phyloP scores from a whole-genome alignment of 1,140 invertebrate genomes.

The Muscidifurax raptorellus region DNA sequence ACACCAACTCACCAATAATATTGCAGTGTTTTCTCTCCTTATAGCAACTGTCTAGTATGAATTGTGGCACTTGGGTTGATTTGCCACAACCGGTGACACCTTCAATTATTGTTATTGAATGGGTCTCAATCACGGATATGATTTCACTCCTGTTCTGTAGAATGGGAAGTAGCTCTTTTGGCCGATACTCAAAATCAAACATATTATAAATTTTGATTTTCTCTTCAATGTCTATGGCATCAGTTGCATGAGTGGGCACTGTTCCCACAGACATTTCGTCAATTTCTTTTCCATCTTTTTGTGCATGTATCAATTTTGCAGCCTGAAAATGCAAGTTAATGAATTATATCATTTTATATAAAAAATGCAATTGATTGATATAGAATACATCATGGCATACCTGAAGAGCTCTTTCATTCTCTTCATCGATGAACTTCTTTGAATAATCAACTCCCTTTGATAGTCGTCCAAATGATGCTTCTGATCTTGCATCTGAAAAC shows the following conservation, averaged over 20 bases:
- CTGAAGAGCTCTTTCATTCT: conserved; percentile 61
- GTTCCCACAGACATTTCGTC: conserved; percentile 67
- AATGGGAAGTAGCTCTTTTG: conserved; percentile 59
- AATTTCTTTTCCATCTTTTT: conserved; percentile 32
- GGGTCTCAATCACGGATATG: conserved; percentile 79
- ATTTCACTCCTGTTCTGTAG: conserved; percentile 72
- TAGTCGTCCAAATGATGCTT: neutral
- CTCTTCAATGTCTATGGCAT: conserved; percentile 55
- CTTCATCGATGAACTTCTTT: conserved; percentile 62
- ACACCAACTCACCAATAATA: conserved; percentile 79
- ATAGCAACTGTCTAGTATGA: conserved; percentile 86
- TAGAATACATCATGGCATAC: too few species aligned
- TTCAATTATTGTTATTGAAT: conserved; percentile 88
- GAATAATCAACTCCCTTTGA: conserved; percentile 61
- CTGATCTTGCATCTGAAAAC: neutral
- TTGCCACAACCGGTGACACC: conserved; percentile 90
- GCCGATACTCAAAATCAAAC: conserved; percentile 64
- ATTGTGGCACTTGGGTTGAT: conserved; percentile 92
- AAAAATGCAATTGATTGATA: neutral
- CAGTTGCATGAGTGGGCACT: conserved; percentile 34
- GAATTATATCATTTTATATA: conserved; percentile 1
- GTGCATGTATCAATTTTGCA: neutral
- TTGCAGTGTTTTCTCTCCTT: conserved; percentile 81
- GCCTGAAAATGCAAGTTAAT: conserved; percentile 51
- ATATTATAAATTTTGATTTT: conserved; percentile 63